Percentiles rank a stretch among this genome's conserved stretches.
These are phyloP conservation scores for Todiramphus saurophagus DNA, from an alignment of 2,113 vertebrate genomes.

Conservation along the genomic window DNA sequence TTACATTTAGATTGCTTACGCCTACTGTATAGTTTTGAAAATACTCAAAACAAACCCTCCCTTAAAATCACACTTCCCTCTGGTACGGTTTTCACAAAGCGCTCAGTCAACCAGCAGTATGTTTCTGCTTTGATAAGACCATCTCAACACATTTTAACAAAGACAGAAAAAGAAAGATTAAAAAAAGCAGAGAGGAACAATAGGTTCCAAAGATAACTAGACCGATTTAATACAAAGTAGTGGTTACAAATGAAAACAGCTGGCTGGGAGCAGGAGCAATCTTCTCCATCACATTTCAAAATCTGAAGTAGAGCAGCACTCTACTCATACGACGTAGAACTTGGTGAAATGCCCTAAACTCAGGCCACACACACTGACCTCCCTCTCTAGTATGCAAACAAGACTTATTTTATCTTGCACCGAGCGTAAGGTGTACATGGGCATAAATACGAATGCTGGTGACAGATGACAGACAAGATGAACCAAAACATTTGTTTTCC, in stretches of 20 bases:
- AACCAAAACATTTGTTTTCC: not conserved
- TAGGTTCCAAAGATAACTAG: constrained; percentile 37
- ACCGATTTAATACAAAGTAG: constrained; percentile 8
- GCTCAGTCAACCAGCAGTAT: not conserved
- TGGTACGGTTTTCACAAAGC: not conserved
- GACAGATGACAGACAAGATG: not conserved
- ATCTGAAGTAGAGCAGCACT: not conserved
- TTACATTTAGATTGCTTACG: not conserved
- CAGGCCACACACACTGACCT: not conserved
- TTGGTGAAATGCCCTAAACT: not conserved
- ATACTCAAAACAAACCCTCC: not conserved
- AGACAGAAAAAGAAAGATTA: not conserved
- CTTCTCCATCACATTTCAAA: not conserved
- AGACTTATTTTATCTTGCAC: not conserved
- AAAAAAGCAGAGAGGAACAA: not conserved
- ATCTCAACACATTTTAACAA: constrained; percentile 36
- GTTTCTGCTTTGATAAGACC: constrained; percentile 24
- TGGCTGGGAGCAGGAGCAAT: constrained; percentile 2
- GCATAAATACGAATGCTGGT: not conserved
- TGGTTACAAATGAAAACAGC: constrained; percentile 28
- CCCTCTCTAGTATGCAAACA: not conserved
- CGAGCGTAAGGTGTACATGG: accelerated
- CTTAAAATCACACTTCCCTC: not conserved
- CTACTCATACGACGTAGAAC: not conserved
- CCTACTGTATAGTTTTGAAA: not conserved